Conservation (phyloP, 2,113 vertebrate species). For the Coptodon bakossiorum region DNA sequence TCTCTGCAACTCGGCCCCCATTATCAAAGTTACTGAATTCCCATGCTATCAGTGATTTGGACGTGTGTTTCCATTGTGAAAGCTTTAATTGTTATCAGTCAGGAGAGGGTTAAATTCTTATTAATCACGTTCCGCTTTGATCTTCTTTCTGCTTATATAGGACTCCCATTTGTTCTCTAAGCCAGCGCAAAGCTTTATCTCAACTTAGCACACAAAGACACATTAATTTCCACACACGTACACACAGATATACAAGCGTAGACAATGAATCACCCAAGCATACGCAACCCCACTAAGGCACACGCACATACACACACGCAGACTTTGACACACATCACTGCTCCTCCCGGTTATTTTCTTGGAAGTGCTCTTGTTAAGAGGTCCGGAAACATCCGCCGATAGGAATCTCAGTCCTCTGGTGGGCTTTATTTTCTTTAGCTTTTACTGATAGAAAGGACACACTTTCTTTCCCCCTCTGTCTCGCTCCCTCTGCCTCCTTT, state of each 20-base stretch:
- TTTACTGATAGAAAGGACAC: constrained; percentile 51
- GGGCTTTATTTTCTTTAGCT: constrained; percentile 60
- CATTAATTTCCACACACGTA: constrained; percentile 27
- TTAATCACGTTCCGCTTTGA: constrained; percentile 63
- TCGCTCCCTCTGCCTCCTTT: not conserved
- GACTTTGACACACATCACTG: constrained; percentile 36
- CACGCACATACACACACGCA: constrained; percentile 4
- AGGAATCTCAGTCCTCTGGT: constrained; percentile 62
- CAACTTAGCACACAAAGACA: constrained; percentile 37
- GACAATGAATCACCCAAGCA: not conserved
- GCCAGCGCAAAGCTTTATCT: constrained; percentile 39
- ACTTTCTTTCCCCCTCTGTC: constrained; percentile 23
- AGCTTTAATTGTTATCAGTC: constrained; percentile 45
- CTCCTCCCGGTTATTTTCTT: constrained; percentile 63
- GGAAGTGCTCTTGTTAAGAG: constrained; percentile 61
- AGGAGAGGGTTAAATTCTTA: constrained; percentile 45
- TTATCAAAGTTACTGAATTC: constrained; percentile 32
- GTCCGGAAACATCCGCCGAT: constrained; percentile 63
- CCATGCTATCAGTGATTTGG: not conserved
- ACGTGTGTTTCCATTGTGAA: not conserved
- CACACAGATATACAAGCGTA: not conserved
- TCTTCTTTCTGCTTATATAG: constrained; percentile 47
- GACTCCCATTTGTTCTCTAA: constrained; percentile 59
- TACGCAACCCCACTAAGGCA: not conserved
- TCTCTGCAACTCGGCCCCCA: constrained; percentile 32